A percentile compares a stretch with the other conserved stretches of the same genome.
Evolutionary conservation across 2,888 invertebrate genomes (phyloP).

Genomic region (Pheosia gnoma): DNA sequence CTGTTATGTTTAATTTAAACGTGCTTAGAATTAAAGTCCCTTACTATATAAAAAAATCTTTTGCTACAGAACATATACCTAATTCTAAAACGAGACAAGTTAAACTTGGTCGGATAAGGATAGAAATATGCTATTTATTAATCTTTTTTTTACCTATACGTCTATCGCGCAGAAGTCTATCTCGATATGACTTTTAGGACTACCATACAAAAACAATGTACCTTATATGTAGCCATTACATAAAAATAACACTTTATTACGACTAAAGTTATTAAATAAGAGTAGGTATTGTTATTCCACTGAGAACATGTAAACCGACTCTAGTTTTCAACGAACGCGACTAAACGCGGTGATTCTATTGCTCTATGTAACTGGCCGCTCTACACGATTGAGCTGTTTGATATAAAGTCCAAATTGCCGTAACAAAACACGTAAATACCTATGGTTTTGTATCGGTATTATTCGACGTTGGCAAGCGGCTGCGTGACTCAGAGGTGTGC

Average conservation of each 20-base stretch:
- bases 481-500: constrained; percentile 72
- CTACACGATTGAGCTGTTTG: constrained; percentile 27
- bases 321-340: constrained; percentile 69
- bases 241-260: not conserved
- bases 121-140: too few species aligned
- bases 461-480: constrained; percentile 66
- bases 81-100: too few species aligned
- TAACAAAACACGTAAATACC: constrained; percentile 47
- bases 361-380: constrained; percentile 45
- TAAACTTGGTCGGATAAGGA: too few species aligned
- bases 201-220: too few species aligned
- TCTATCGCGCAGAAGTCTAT: too few species aligned
- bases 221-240: not conserved
- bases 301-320: constrained; percentile 69
- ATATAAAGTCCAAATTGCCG: constrained; percentile 58
- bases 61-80: too few species aligned
- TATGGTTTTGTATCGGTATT: constrained; percentile 45
- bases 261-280: not conserved
- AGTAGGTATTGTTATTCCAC: constrained; percentile 15
- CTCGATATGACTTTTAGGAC: too few species aligned
- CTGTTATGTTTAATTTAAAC: too few species aligned
- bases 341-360: constrained; percentile 67
- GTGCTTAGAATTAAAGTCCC: too few species aligned
- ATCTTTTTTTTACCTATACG: too few species aligned
- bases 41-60: too few species aligned